Evolutionary conservation across 2,797 vertebrate genomes (phyloP), one percentile per base, ranked within the genome.

Genomic region (Australoheros facetus): DNA sequence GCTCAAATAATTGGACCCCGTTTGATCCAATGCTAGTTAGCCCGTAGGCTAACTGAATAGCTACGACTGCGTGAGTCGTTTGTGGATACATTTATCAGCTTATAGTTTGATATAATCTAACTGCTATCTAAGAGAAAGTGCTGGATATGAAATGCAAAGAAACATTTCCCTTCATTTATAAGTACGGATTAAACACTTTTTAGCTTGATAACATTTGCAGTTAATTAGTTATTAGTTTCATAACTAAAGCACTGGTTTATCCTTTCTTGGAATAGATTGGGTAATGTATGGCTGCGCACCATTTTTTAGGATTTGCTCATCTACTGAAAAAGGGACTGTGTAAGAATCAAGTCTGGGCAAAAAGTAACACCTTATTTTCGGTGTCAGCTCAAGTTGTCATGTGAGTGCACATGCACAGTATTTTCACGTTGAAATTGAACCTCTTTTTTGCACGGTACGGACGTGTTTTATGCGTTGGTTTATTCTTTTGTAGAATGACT

Each of bases 321-420:
- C 59, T 83, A 4, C 39, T 93, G 59, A 93, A 81, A 60, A 89
- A 72, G 79, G 71, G 59, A 77, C 58, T 85, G 14, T 51, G 45
- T 39, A 71, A 19, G 1, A 89, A 75, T 83, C 78, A 78, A 37
- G 56, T 76, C 56, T 84, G 87, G 83, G 85, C 48, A 71, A 81
- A 64, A 72, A 71, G 37, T 13, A 84, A 80, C 62, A 14, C 60
- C 1, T 82, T 82, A 12, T 55, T 86, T 0, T 48, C 85, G 39
- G 81, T 87, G 71, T 89, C 93, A 53, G 82, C 83, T 72, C 92
- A 91, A 73, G 83, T 90, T 84, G 7, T 93, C 23, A 85, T 95
- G 94, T 95, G 78, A 95, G 94, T 94, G 80, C 39, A 54, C 62
- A 17, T 34, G 3, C 2, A 2, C 1, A 21, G 1, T 39, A 0